Evolutionary conservation across 2,797 vertebrate genomes (phyloP).

Genomic region (Anolis apletophallus): DNA sequence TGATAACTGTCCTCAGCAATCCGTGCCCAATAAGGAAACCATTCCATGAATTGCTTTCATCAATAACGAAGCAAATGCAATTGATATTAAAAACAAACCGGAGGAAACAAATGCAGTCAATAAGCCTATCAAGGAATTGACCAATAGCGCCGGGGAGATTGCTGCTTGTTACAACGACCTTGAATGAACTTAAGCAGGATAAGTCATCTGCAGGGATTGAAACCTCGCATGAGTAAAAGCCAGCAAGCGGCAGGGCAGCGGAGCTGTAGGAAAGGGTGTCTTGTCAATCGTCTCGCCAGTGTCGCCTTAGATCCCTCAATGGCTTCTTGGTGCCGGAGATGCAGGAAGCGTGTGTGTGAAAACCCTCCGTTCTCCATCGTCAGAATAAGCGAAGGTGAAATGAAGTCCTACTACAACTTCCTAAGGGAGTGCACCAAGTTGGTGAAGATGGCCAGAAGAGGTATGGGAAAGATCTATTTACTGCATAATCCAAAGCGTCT

Average conservation of each 20-base stretch:
- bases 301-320: constrained; percentile 60
- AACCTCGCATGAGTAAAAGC: constrained; percentile 50
- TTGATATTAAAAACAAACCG: constrained; percentile 64
- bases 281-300: constrained; percentile 32
- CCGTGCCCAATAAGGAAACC: constrained; percentile 53
- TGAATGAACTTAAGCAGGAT: constrained; percentile 77
- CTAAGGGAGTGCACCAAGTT: constrained; percentile 82
- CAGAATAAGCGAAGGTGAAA: constrained; percentile 87
- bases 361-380: constrained; percentile 79
- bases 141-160: constrained; percentile 70
- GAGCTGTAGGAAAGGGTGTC: constrained; percentile 32
- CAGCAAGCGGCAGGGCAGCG: constrained; percentile 57
- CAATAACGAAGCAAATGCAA: constrained; percentile 61
- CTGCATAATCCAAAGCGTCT: not conserved
- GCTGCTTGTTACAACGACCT: constrained; percentile 72
- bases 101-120: constrained; percentile 60
- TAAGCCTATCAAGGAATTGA: constrained; percentile 75
- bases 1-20: not conserved
- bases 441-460: constrained; percentile 74
- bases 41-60: constrained; percentile 42
- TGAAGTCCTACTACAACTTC: constrained; percentile 87
- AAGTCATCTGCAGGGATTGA: constrained; percentile 75
- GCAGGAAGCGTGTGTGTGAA: constrained; percentile 73
- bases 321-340: constrained; percentile 74
- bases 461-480: constrained; percentile 74